These are phyloP conservation scores for Nephrotoma guestfalica DNA, from an alignment of 2,888 invertebrate genomes.

Conservation along the genomic window DNA sequence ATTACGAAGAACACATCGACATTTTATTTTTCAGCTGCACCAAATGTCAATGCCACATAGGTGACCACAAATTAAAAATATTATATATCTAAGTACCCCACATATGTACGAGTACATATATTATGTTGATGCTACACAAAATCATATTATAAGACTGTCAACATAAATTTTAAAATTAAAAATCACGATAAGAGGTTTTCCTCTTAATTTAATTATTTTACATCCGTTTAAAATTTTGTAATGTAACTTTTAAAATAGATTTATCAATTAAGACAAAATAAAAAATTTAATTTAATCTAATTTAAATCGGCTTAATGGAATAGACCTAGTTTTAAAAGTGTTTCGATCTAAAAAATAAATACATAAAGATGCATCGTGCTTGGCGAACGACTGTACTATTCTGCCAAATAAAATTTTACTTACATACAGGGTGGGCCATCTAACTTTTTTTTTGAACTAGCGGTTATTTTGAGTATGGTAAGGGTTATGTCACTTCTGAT, in stretches of 20 bases:
- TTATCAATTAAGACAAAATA: not conserved
- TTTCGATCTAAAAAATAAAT: not conserved
- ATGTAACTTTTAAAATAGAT: not conserved
- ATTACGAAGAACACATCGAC: no score
- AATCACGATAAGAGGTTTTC: not conserved
- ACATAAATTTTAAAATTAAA: not conserved
- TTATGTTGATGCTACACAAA: no score
- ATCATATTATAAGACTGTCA: not conserved
- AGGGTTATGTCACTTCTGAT: no score
- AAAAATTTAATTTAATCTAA: not conserved
- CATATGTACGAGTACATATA: not conserved
- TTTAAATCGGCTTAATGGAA: not conserved
- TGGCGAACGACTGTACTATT: not conserved
- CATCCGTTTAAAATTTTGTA: not conserved
- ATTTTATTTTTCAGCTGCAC: no score
- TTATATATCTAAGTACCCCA: not conserved
- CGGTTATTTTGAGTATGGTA: no score
- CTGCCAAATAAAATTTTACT: not conserved
- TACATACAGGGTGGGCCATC: no score
- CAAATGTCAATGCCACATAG: no score
- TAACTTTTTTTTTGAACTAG: no score
- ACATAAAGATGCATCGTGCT: not conserved
- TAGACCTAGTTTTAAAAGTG: not conserved
- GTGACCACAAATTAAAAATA: not conserved
- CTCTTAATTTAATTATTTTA: not conserved